Evolutionary conservation across 2,888 invertebrate genomes (phyloP).

Genomic region (Eupithecia subfuscata): DNA sequence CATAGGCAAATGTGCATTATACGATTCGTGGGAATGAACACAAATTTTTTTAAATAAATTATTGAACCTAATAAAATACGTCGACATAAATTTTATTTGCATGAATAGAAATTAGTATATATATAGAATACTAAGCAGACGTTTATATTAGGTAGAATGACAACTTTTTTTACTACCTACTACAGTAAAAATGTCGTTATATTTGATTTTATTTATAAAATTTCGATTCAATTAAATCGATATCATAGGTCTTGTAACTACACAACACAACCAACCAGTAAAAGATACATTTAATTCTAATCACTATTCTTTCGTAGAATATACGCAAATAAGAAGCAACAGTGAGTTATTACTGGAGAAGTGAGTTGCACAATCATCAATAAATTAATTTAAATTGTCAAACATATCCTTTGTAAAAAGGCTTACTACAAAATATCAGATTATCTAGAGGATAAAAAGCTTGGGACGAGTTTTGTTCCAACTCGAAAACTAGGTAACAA

Average conservation of each 20-base stretch:
- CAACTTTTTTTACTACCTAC: not conserved
- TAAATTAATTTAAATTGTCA: too few species aligned
- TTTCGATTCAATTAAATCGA: not conserved
- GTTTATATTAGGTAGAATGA: not conserved
- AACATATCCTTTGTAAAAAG: too few species aligned
- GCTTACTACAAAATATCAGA: too few species aligned
- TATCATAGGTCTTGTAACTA: not conserved
- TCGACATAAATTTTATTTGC: not conserved
- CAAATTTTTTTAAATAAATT: not conserved
- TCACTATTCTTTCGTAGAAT: not conserved
- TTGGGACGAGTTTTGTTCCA: too few species aligned
- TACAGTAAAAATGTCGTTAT: not conserved
- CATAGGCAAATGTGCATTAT: not conserved
- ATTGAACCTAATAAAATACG: not conserved
- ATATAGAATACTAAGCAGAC: not conserved
- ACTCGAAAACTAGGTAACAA: too few species aligned
- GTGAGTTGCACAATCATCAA: too few species aligned
- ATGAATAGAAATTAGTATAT: not conserved
- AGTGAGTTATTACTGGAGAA: not conserved
- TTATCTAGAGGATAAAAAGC: too few species aligned
- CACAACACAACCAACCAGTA: not conserved
- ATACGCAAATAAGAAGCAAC: not conserved
- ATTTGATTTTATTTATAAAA: not conserved
- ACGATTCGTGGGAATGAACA: not conserved
- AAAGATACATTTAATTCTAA: not conserved